These are phyloP conservation scores for Sapayoa aenigma DNA, from an alignment of 2,113 vertebrate species.

Conservation along the genomic window DNA sequence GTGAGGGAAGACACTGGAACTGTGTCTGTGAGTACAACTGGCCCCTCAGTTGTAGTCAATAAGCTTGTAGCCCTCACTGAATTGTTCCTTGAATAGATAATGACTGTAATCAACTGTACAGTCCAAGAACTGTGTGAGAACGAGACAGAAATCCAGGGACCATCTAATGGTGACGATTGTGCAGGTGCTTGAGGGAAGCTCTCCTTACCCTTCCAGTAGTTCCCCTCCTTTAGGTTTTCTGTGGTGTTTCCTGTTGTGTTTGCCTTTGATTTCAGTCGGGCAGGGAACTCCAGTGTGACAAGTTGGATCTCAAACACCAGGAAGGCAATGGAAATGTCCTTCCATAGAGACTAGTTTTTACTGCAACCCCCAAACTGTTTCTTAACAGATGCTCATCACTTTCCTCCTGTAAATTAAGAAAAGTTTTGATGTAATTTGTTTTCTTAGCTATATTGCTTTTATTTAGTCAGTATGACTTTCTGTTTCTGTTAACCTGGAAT, in stretches of 20 bases:
- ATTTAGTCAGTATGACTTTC: neutral
- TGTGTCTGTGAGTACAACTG: neutral
- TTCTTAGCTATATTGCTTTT: neutral
- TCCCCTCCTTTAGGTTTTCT: neutral
- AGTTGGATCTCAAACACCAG: neutral
- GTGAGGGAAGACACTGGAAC: neutral
- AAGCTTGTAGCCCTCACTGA: neutral
- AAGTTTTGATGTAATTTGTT: neutral
- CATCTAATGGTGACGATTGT: neutral
- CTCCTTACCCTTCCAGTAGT: neutral
- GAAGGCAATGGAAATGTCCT: neutral
- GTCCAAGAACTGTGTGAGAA: neutral
- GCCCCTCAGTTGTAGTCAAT: neutral
- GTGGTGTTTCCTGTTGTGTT: neutral
- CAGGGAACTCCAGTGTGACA: rapidly evolving
- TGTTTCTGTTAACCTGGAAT: neutral
- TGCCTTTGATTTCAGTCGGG: neutral
- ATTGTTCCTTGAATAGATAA: neutral
- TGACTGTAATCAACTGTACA: neutral
- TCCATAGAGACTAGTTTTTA: neutral
- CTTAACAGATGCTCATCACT: neutral
- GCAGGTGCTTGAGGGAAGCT: neutral
- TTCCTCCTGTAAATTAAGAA: neutral
- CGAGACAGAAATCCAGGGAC: neutral
- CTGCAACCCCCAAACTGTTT: neutral